Percentiles rank a stretch among this genome's conserved stretches.
These are phyloP conservation scores for Ormia ochracea DNA, from an alignment of 2,888 invertebrate genomes.

Conservation along the genomic window DNA sequence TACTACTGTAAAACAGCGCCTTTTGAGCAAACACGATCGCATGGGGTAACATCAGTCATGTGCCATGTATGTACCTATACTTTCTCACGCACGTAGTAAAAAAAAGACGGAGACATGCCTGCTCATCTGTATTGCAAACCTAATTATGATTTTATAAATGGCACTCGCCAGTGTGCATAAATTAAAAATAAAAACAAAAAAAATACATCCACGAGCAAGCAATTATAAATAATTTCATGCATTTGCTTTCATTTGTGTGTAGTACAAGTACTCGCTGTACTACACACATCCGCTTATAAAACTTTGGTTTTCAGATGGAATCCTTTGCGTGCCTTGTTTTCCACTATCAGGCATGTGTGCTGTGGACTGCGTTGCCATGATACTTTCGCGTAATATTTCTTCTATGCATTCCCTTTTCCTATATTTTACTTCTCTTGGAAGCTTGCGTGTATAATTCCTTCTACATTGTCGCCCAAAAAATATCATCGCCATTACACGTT, in stretches of 20 bases:
- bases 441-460: neutral
- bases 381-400: neutral
- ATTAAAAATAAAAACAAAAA: too few species aligned
- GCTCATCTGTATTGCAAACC: too few species aligned
- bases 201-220: neutral
- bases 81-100: too few species aligned
- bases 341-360: neutral
- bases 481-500: conserved; percentile 59
- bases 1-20: too few species aligned
- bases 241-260: neutral
- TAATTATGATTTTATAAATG: neutral
- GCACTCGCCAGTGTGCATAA: neutral
- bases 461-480: conserved; percentile 44
- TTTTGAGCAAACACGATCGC: too few species aligned
- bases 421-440: neutral
- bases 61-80: too few species aligned
- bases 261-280: conserved; percentile 23
- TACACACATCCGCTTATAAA: neutral
- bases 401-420: neutral
- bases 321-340: neutral
- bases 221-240: conserved; percentile 1
- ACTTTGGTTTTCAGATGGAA: neutral
- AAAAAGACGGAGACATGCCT: too few species aligned
- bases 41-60: too few species aligned
- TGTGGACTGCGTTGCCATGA: neutral